Evolutionary conservation across 2,113 vertebrate genomes (phyloP).

Genomic region (Romanogobio albipinnatus): DNA sequence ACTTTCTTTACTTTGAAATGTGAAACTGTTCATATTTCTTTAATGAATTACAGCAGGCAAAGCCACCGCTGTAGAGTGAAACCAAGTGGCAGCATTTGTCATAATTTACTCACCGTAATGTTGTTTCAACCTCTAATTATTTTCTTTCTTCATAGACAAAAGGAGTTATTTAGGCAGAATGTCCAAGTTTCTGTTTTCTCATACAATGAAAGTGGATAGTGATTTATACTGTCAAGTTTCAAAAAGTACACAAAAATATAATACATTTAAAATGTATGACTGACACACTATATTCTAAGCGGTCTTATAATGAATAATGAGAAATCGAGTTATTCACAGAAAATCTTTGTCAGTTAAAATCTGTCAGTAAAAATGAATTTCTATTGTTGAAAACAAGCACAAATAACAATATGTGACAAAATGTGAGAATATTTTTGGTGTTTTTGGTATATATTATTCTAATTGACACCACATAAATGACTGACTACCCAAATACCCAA

Average conservation of each 20-base stretch:
- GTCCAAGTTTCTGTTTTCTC: neutral
- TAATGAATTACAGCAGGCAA: neutral
- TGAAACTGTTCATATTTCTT: neutral
- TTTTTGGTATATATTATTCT: neutral
- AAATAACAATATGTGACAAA: neutral
- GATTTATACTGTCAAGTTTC: neutral
- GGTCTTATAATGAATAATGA: neutral
- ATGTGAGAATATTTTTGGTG: neutral
- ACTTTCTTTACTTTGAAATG: conserved; percentile 10
- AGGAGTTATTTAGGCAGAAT: neutral
- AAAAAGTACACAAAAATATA: neutral
- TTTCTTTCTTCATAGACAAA: neutral
- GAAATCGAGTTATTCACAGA: neutral
- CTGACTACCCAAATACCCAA: neutral
- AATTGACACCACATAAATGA: neutral
- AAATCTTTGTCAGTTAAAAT: neutral
- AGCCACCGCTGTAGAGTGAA: neutral
- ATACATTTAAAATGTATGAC: neutral
- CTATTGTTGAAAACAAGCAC: neutral
- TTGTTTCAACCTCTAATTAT: neutral
- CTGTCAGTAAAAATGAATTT: neutral
- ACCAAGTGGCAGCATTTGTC: neutral
- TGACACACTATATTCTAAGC: neutral
- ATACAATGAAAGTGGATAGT: neutral
- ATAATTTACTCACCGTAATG: neutral